Percentiles rank a stretch among this genome's conserved stretches.
phyloP scores from a whole-genome alignment of 1,140 invertebrate genomes.

The Proctacanthus coquilletti region DNA sequence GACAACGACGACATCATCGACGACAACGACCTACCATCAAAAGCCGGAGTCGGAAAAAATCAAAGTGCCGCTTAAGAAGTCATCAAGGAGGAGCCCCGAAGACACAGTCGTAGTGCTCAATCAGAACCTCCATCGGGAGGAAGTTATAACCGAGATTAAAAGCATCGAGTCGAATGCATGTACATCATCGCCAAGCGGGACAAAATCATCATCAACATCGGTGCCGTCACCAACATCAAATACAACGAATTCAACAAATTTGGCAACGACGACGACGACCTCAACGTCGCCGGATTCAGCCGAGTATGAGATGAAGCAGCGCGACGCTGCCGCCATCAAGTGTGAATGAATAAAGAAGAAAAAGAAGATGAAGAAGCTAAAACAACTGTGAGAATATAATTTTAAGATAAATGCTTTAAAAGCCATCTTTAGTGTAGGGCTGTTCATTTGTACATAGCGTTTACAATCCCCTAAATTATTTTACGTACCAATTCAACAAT shows the following conservation, averaged over 20 bases:
- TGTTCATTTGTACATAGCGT: too few species aligned
- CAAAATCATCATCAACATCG: slow-evolving; percentile 1
- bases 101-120: slow-evolving; percentile 1
- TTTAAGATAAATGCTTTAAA: too few species aligned
- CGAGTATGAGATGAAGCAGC: too few species aligned
- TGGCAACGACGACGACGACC: background rate
- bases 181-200: background rate
- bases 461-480: too few species aligned
- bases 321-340: too few species aligned
- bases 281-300: background rate
- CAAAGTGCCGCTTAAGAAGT: slow-evolving; percentile 7
- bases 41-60: slow-evolving; percentile 4
- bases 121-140: background rate
- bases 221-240: background rate
- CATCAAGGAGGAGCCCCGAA: slow-evolving; percentile 5
- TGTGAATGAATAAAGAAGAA: too few species aligned
- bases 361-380: too few species aligned
- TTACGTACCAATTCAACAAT: too few species aligned
- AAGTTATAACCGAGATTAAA: background rate
- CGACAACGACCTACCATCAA: background rate
- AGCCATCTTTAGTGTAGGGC: too few species aligned
- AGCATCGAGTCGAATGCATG: background rate
- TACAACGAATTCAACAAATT: background rate
- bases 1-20: background rate
- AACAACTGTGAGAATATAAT: too few species aligned